phyloP scores from a whole-genome alignment of 2,797 vertebrate genomes.

The Chaetodon trifasciatus region DNA sequence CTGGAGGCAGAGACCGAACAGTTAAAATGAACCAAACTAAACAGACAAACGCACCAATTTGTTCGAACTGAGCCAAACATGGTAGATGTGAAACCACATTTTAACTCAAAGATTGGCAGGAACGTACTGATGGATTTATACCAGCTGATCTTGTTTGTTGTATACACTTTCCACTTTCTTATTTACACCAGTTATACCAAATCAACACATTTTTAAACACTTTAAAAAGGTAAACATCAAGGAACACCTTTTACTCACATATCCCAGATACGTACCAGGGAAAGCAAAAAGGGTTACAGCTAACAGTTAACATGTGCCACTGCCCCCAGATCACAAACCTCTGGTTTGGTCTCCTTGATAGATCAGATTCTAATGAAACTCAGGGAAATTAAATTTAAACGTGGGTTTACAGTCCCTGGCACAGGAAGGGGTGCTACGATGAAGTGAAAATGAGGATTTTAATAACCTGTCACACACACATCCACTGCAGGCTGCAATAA shows the following conservation, averaged over 20 bases:
- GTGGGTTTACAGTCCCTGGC: background rate
- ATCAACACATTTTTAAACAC: background rate
- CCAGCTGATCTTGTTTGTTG: too few relatives aligned
- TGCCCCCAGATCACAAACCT: background rate
- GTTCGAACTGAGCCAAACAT: background rate
- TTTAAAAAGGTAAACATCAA: background rate
- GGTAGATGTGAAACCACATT: background rate
- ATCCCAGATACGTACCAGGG: background rate
- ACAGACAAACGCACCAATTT: background rate
- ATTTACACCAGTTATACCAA: background rate
- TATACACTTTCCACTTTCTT: background rate
- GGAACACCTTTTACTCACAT: background rate
- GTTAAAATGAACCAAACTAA: background rate
- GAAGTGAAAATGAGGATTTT: conserved; percentile 1
- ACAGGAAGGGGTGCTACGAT: background rate
- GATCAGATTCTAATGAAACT: conserved; percentile 8
- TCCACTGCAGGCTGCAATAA: background rate
- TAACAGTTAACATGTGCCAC: background rate
- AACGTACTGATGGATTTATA: background rate
- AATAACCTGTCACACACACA: conserved; percentile 4
- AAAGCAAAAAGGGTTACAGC: background rate
- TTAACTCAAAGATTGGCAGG: background rate
- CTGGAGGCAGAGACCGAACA: background rate
- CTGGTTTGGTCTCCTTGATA: background rate
- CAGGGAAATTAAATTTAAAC: conserved; percentile 8